Conservation (phyloP, 2,797 vertebrate species). For the Mormyrops attenuatus region DNA sequence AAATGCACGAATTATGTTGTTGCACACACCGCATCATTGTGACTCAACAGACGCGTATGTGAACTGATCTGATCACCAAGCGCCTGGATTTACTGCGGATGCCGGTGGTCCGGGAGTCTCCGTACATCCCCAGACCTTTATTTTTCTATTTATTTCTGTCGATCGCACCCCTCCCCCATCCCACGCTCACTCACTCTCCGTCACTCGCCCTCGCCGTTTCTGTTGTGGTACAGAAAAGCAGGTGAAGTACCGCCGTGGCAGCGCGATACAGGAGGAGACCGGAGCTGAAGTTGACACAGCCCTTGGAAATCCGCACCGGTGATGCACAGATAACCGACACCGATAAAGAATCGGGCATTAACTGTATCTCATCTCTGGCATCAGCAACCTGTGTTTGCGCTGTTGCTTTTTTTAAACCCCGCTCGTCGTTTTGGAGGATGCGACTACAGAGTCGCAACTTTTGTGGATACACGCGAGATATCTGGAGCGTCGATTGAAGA, state of each 20-base stretch:
- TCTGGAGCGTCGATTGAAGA: background rate
- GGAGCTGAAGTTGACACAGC: slow-evolving; percentile 1
- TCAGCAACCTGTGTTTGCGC: slow-evolving; percentile 14
- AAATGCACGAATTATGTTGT: background rate
- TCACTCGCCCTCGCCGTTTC: slow-evolving; percentile 13
- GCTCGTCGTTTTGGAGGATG: background rate
- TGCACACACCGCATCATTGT: background rate
- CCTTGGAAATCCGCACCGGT: background rate
- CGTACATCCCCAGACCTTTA: slow-evolving; percentile 6
- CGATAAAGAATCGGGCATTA: background rate
- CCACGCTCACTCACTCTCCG: slow-evolving; percentile 21
- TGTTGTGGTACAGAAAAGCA: background rate
- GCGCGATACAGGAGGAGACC: background rate
- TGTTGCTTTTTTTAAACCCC: background rate
- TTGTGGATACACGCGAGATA: slow-evolving; percentile 16
- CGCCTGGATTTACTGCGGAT: background rate
- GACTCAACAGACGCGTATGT: background rate
- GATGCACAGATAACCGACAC: background rate
- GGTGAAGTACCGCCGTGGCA: background rate
- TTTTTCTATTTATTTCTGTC: slow-evolving; percentile 18
- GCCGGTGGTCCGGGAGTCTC: background rate
- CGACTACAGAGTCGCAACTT: slow-evolving; percentile 10
- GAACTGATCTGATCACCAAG: background rate
- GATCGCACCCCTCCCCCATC: background rate
- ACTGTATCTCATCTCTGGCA: background rate